Base-by-base conservation (phyloP, 2,888 invertebrate species). In the Corbicula japonica region DNA sequence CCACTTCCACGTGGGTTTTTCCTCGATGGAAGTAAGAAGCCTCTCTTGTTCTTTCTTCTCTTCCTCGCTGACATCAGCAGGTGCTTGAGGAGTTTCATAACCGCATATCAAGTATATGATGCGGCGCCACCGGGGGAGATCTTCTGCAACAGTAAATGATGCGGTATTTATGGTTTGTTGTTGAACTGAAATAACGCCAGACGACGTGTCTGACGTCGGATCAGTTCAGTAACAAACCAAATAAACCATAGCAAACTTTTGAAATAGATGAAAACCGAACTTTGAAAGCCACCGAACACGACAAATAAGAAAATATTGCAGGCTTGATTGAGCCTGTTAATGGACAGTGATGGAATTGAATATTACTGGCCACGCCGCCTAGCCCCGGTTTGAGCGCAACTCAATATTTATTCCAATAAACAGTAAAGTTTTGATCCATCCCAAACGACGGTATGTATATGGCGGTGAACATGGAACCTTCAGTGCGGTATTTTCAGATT, bases 61-160 rank as follows among this genome's bases (percentile, higher is more conserved):
- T 34, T 79, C 86, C 41, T 80, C 79, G 0, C 84, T n/a, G 2
- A 26, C 18, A n/a, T 66, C 65, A 12, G 76, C 46, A 23, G 74
- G 70, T 28, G 61, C 56, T 41, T 71, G 61, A 1, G 86, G 82
- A 5, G 81, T 77, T 60, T 86, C 86, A 61, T 86, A 85, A 12
- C 88, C 87, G 50, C 85, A 86, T n/a, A 88, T 63, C 12, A 85
- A 26, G 68, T 83, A 80, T 30, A 87, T 10, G 30, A 68, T 35
- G 3, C 70, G 76, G 15, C 81, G 56, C 85, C 86, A 87, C 28
- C 34, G 46, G 1, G 87, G 76, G 1, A 80, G 26, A 26, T 61
- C 62, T 26, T 50, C 84, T 66, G 41, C 4, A 54, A 66, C 18
- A 15, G 2, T 12, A 30, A 21, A 38, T 18, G 8, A 38, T 32